Conservation (phyloP, 1,140 invertebrate genomes). For the Drosophila malerkotliana region DNA sequence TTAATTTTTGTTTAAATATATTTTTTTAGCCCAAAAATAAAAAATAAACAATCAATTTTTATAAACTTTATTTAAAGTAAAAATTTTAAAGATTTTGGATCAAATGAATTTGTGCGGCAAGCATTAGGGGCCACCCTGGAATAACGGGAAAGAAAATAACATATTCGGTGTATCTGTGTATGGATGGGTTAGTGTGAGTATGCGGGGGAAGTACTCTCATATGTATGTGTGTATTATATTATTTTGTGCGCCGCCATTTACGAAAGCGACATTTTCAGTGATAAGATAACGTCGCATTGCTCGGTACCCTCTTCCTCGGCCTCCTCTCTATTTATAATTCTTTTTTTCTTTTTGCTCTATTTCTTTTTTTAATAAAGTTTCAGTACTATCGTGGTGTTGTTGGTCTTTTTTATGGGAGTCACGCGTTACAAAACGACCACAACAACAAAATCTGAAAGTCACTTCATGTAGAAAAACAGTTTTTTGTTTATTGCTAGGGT, state of each 20-base stretch:
- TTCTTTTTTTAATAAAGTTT: conserved; percentile 71
- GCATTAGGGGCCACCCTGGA: conserved; percentile 12
- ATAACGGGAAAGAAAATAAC: conserved; percentile 7
- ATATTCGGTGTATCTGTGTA: conserved; percentile 6
- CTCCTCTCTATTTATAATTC: conserved; percentile 56
- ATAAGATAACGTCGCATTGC: conserved; percentile 68
- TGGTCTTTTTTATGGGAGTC: conserved; percentile 62
- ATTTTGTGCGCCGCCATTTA: conserved; percentile 76
- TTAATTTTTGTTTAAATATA: too few species aligned
- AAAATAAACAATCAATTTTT: too few species aligned
- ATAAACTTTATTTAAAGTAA: neutral
- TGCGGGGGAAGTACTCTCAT: neutral
- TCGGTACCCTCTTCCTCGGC: conserved; percentile 26
- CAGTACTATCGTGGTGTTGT: conserved; percentile 37
- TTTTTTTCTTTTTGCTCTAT: conserved; percentile 65
- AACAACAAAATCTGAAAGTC: conserved; percentile 65
- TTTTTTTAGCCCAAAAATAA: too few species aligned
- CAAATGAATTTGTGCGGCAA: neutral
- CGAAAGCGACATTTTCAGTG: conserved; percentile 71
- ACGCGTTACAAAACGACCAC: conserved; percentile 69
- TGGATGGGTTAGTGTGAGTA: conserved; percentile 5
- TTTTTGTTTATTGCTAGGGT: conserved; percentile 64
- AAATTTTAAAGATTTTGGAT: neutral
- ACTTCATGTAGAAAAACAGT: conserved; percentile 68
- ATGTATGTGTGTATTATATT: conserved; percentile 49